phyloP scores from a whole-genome alignment of 2,797 vertebrate genomes.

The Rhincodon typus region DNA sequence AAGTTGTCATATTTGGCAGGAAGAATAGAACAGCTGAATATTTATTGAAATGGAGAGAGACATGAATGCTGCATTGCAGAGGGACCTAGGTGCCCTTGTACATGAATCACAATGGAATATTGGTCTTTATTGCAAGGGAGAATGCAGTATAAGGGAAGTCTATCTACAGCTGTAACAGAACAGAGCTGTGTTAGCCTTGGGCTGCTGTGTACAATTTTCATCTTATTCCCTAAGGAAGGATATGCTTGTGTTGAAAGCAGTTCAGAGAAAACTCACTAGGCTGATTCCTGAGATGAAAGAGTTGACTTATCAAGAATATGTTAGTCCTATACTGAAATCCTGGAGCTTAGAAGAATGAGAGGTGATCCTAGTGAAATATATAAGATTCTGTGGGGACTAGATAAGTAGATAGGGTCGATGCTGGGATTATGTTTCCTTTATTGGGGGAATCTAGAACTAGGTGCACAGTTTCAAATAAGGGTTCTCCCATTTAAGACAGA shows the following conservation, averaged over 20 bases:
- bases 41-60: neutral
- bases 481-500: neutral
- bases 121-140: neutral
- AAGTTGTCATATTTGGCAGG: neutral
- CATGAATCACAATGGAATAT: neutral
- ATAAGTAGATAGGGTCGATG: neutral
- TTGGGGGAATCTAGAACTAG: neutral
- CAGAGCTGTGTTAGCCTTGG: neutral
- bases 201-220: neutral
- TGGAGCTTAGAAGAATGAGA: neutral
- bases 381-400: too few species aligned
- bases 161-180: neutral
- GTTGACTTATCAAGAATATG: neutral
- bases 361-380: neutral
- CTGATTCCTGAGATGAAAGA: neutral
- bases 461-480: neutral
- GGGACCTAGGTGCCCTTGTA: neutral
- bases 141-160: neutral
- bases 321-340: neutral
- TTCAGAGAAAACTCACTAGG: neutral
- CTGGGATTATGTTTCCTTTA: neutral
- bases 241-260: neutral
- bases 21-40: neutral
- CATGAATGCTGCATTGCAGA: neutral
- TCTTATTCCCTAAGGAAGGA: neutral